phyloP scores from a whole-genome alignment of 1,140 invertebrate genomes.

The Dufourea novaeangliae region DNA sequence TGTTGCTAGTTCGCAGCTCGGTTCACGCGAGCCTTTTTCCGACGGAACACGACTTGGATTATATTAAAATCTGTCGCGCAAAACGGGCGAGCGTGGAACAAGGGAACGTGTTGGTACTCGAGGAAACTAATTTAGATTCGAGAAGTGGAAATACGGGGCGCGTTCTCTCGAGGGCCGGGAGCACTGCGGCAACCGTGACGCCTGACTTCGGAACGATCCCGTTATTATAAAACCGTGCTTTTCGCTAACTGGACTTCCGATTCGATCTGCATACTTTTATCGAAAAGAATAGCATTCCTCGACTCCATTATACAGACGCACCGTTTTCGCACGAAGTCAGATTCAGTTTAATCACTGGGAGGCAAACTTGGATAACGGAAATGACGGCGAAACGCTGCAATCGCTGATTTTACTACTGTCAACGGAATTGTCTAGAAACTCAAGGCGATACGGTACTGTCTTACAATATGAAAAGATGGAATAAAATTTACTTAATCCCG shows the following conservation, averaged over 20 bases:
- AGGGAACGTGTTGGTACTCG: slow-evolving; percentile 26
- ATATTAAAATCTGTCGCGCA: slow-evolving; percentile 33
- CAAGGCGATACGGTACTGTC: no score
- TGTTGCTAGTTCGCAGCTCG: neutral
- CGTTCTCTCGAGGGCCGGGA: slow-evolving; percentile 28
- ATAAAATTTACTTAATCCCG: no score
- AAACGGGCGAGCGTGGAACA: neutral
- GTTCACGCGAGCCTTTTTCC: slow-evolving; percentile 3
- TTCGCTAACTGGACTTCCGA: neutral
- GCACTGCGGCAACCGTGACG: slow-evolving; percentile 2
- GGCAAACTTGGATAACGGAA: no score
- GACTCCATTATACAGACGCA: neutral
- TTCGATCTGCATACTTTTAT: neutral
- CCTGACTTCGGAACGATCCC: slow-evolving; percentile 20
- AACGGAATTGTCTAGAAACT: no score
- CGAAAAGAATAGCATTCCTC: neutral
- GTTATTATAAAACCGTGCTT: slow-evolving; percentile 30
- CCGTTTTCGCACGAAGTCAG: neutral
- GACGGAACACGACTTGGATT: neutral
- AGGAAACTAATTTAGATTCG: slow-evolving; percentile 46
- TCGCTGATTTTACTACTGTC: no score
- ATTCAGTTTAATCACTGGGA: neutral
- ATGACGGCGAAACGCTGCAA: no score
- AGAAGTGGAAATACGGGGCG: slow-evolving; percentile 19
- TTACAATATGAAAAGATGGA: no score